Base-by-base conservation (phyloP, 2,113 vertebrate species). In the Hirundichthys speculiger region DNA sequence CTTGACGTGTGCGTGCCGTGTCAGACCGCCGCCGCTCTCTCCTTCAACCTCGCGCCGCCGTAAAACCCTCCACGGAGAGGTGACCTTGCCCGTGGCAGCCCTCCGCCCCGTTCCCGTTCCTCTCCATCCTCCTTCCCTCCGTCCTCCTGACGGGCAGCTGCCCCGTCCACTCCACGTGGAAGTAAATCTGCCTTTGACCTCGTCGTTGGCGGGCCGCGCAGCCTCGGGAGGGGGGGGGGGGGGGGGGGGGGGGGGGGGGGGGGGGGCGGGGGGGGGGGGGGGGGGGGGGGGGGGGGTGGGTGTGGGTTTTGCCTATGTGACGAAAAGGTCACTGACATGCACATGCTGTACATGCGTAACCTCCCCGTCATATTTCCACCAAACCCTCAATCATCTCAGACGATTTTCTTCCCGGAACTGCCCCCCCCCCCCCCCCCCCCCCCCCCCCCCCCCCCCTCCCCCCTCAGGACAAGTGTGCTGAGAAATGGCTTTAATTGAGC, bases 71-170 rank as follows among this genome's bases (percentile, higher is more conserved):
- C 82, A 77, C 73, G 50, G 68, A 71, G 76, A 80, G 68, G 19
- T 77, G 87, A 90, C 90, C 90, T 90, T 90, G 87, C 63, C 68
- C 63, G 13, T 56, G 27, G 39, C 54, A 54, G 62, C 49, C 80
- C 59, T 84, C 63, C 55, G 48, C 69, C 67, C 55, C 51, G 3
- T 71, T 57, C 76, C 15, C 12, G 25, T 54, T 58, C 56, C 61
- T 60, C 46, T n/a, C 50, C 39, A 9, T 68, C 71, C 48, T 48
- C 48, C 46, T 48, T 69, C 57, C 70, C 42, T 20, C 69, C 50
- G 54, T 57, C 45, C 62, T 80, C 73, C 7, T 80, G 88, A 91
- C 78, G 59, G 83, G 55, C 82, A 79, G 66, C 84, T 91, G 83
- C 83, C 85, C 83, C 68, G 57, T 84, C 13, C 73, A 38, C 15